These are phyloP conservation scores for Hystrix cristata DNA, from an alignment of 2,113 vertebrate genomes.

Conservation along the genomic window DNA sequence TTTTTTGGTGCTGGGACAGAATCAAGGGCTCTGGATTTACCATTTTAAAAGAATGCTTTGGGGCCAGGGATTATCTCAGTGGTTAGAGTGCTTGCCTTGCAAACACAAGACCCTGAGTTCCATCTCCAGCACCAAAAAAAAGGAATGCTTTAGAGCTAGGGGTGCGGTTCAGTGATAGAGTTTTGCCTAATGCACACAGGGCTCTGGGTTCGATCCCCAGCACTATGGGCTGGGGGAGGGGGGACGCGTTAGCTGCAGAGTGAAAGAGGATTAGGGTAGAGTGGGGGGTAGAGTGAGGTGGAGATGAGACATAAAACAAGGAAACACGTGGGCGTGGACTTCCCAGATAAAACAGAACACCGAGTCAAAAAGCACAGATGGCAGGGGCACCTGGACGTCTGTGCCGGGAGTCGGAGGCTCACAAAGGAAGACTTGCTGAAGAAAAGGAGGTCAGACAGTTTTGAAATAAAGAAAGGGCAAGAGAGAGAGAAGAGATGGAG, in stretches of 20 bases:
- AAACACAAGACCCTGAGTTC: too few species aligned
- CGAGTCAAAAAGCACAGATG: background rate
- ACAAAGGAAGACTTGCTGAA: background rate
- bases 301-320: background rate
- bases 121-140: too few species aligned
- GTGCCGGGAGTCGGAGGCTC: background rate
- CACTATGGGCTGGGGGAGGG: background rate
- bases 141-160: background rate
- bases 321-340: too few species aligned
- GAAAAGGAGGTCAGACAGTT: background rate
- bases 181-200: background rate
- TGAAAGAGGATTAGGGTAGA: background rate
- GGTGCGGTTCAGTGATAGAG: background rate
- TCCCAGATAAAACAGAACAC: background rate
- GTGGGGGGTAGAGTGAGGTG: fast-evolving
- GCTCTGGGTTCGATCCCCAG: background rate
- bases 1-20: background rate
- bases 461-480: background rate
- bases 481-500: background rate
- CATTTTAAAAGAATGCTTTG: background rate
- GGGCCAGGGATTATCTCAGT: background rate
- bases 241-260: background rate
- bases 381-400: fast-evolving
- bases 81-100: too few species aligned
- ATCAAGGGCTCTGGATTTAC: background rate